Base-by-base conservation (phyloP, 1,140 invertebrate species). In the Aphelenchoides fujianensis region DNA sequence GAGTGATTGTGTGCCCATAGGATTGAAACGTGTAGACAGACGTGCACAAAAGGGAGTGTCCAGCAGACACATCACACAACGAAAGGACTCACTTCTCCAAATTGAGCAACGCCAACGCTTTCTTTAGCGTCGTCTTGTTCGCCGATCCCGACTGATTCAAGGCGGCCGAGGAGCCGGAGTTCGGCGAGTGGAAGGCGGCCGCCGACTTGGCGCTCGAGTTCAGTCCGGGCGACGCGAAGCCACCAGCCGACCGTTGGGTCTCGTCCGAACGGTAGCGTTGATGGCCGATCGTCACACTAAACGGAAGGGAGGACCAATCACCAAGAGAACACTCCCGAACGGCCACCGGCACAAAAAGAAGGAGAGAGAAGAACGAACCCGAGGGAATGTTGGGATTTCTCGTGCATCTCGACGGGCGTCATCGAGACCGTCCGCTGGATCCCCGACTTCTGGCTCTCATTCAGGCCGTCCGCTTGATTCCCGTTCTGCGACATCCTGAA, bases 191-290 rank as follows among this genome's bases (percentile, higher is more conserved):
- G 23, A 48, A 48, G 23, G 23, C 41, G 12, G 41, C 12, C 41
- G 41, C 23, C 41, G 41, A 19, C 23, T 27, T 69, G n/a, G n/a
- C 34, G 19, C 31, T 68, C 55, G 3, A 68, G n/a, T 67, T n/a
- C 67, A 71, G 52, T 23, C 57, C 37, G 7, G 68, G 32, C 5
- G 75, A 54, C 3, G 53, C 69, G 7, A 41, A 35, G 31, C 67
- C 32, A 5, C 36, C 69, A n/a, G n/a, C n/a, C n/a, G n/a, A n/a
- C n/a, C 2, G 73, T 71, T 9, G 74, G 37, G 19, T 71, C 37
- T 82, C 79, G 61, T 81, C 79, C 0, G 79, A 81, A 34, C 79
- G 76, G 52, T 83, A 73, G 28, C 79, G 54, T 68, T 81, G 82
- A 59, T 81, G 79, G n/a, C 79, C 79, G 5, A 79, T 62, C n/a